phyloP scores from a whole-genome alignment of 2,888 invertebrate genomes.

The Lucinisca nassula region DNA sequence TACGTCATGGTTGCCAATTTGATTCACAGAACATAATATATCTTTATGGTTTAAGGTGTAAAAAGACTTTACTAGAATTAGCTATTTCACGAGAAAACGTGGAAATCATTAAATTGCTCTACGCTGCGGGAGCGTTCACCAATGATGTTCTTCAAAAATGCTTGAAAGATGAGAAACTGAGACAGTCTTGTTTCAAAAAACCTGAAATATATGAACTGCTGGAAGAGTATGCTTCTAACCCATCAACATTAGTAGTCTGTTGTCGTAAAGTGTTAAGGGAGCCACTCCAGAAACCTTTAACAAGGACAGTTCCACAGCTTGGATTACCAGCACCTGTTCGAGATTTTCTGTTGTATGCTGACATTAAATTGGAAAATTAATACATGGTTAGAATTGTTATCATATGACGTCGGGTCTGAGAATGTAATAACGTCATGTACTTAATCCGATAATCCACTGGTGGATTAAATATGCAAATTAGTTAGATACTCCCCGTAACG shows the following conservation, averaged over 20 bases:
- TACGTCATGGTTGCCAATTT: slow-evolving; percentile 53
- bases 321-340: slow-evolving; percentile 47
- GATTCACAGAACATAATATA: background rate
- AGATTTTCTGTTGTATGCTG: slow-evolving; percentile 56
- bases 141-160: slow-evolving; percentile 29
- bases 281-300: slow-evolving; percentile 19
- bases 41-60: background rate
- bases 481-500: too few species aligned
- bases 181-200: slow-evolving; percentile 33
- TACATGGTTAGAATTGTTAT: too few species aligned
- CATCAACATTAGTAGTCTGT: slow-evolving; percentile 26
- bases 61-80: background rate
- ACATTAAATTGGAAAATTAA: slow-evolving; percentile 28
- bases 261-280: slow-evolving; percentile 44
- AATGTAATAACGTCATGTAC: too few species aligned
- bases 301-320: slow-evolving; percentile 33
- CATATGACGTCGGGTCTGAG: too few species aligned
- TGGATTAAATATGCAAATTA: too few species aligned
- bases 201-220: slow-evolving; percentile 46
- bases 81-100: slow-evolving; percentile 32
- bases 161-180: slow-evolving; percentile 26
- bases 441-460: too few species aligned
- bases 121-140: slow-evolving; percentile 51
- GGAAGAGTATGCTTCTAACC: slow-evolving; percentile 28
- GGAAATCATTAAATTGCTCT: slow-evolving; percentile 54